Evolutionary conservation across 2,888 invertebrate species (phyloP), one percentile per base, ranked within the genome.

Genomic region (Volucella inflata): DNA sequence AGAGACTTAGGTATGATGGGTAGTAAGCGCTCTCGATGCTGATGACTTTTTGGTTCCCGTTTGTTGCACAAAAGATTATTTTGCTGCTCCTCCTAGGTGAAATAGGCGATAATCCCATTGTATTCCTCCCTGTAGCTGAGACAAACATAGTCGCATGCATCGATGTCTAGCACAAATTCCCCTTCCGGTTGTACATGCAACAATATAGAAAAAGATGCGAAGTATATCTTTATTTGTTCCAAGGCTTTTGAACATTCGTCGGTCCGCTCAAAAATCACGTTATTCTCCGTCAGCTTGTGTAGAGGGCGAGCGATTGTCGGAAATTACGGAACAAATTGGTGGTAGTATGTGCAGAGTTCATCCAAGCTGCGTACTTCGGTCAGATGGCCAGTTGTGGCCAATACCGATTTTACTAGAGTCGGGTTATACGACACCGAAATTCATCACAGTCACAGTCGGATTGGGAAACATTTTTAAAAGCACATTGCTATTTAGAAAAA

Each of bases 71-170:
- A n/a, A 12, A 48, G 2, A 1, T 48, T 1, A 8, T 70, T 36
- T 1, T 36, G n/a, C 51, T 0, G 67, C 4, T 30, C 36, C 62
- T 6, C 53, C 53, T 3, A 57, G n/a, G 1, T 76, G 30, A 60
- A 76, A 16, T 67, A 67, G 10, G 59, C 60, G n/a, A 88, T 80
- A 1, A 88, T 70, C 38, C 60, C 44, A 30, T 88, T 87, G 6
- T 65, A 30, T 1, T 87, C 80, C 84, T n/a, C n/a, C 51, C 9
- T 87, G 85, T 3, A 48, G 8, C 21, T 67, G 75, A n/a, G 57
- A 75, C n/a, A 75, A 11, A 14, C 57, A 16, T 38, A 10, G 12
- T 57, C 44, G 9, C 65, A 53, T 9, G 59, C 67, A 17, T 75
- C 75, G 9, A 67, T 67, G 46, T 75, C 62, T 4, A 68, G 21